Percentiles rank a stretch among this genome's conserved stretches.
These are phyloP conservation scores for Lytechinus variegatus DNA, from an alignment of 35 echinoderm and acorn worm genomes.

Conservation along the genomic window DNA sequence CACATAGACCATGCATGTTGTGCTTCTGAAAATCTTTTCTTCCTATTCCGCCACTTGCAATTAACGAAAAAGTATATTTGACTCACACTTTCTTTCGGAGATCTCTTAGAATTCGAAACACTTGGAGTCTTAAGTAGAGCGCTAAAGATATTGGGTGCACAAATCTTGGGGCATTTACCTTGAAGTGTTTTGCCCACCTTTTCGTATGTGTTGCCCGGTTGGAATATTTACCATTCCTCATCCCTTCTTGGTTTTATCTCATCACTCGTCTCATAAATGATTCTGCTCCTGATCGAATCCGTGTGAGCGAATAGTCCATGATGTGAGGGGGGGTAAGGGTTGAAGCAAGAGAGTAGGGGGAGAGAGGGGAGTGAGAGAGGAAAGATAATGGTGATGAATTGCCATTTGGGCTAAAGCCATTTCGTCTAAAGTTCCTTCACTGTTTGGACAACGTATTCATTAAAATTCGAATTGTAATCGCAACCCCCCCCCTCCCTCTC, in stretches of 20 bases:
- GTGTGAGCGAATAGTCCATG: not conserved
- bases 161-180: not conserved
- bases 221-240: not conserved
- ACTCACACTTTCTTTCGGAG: not conserved
- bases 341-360: too few relatives aligned
- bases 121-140: not conserved
- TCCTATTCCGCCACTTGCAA: too few relatives aligned
- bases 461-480: too few relatives aligned
- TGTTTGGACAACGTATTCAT: too few relatives aligned
- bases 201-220: not conserved
- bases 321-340: too few relatives aligned
- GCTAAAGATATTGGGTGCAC: not conserved
- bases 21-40: too few relatives aligned
- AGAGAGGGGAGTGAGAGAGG: too few relatives aligned
- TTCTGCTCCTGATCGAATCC: not conserved
- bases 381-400: not conserved
- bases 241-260: not conserved
- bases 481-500: too few relatives aligned
- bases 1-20: too few relatives aligned
- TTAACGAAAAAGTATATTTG: not conserved
- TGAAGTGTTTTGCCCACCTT: not conserved
- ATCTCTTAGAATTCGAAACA: not conserved
- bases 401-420: not conserved
- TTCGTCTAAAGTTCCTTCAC: not conserved
- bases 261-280: not conserved